phyloP scores from a whole-genome alignment of 2,797 vertebrate genomes.

The Pogonophryne albipinna region DNA sequence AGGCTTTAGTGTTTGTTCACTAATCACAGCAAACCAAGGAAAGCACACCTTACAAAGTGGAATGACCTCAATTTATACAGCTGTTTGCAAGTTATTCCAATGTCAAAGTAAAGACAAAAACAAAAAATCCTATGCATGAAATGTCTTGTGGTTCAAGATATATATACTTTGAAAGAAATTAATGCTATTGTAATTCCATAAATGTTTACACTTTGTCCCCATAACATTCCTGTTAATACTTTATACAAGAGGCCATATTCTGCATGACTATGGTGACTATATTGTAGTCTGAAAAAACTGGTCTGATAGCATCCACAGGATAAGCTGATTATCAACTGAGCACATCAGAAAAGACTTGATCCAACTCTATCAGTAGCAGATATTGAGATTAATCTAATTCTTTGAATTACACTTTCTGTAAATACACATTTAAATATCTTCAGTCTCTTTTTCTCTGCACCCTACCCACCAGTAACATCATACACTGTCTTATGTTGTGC shows the following conservation, averaged over 20 bases:
- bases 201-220: constrained; percentile 76
- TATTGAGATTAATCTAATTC: constrained; percentile 29
- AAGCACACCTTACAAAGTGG: constrained; percentile 84
- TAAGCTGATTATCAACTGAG: constrained; percentile 54
- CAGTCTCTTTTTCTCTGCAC: constrained; percentile 61
- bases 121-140: constrained; percentile 82
- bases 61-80: constrained; percentile 83
- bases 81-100: constrained; percentile 79
- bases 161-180: constrained; percentile 77
- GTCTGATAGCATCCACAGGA: constrained; percentile 56
- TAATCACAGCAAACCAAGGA: constrained; percentile 71
- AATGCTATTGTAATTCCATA: constrained; percentile 75
- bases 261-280: constrained; percentile 75
- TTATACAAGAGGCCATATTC: constrained; percentile 69
- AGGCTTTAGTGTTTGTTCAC: constrained; percentile 75
- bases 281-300: constrained; percentile 62
- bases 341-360: constrained; percentile 48
- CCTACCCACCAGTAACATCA: constrained; percentile 55
- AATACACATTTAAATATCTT: constrained; percentile 39
- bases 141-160: constrained; percentile 80
- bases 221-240: constrained; percentile 71
- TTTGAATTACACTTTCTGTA: constrained; percentile 43
- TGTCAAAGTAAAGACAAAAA: constrained; percentile 62
- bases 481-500: constrained; percentile 38
- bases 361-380: constrained; percentile 57